phyloP scores from a whole-genome alignment of 2,113 vertebrate genomes.

The Aviceda subcristata region DNA sequence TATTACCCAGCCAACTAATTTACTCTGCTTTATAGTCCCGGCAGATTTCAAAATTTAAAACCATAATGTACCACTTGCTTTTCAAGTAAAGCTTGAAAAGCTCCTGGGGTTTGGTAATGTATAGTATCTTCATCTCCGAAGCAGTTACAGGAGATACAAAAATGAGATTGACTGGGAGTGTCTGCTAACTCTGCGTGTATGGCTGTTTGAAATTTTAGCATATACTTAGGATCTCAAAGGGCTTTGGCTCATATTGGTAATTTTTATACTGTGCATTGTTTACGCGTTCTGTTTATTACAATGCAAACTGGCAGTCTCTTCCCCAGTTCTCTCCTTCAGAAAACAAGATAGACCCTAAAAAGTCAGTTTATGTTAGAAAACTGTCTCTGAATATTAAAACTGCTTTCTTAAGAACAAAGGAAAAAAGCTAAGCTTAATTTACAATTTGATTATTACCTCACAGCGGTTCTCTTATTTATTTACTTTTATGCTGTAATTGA shows the following conservation, averaged over 20 bases:
- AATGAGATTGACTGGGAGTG: not conserved
- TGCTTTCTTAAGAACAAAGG: not conserved
- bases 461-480: not conserved
- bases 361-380: not conserved
- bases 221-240: not conserved
- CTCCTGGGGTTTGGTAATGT: slow-evolving; percentile 11
- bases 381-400: not conserved
- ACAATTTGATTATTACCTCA: slow-evolving; percentile 4
- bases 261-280: not conserved
- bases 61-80: slow-evolving; percentile 23
- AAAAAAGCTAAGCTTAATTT: not conserved
- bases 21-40: not conserved
- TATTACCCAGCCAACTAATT: slow-evolving; percentile 39
- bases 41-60: slow-evolving; percentile 34
- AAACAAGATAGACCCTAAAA: not conserved
- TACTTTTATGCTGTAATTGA: slow-evolving; percentile 16
- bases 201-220: slow-evolving; percentile 1
- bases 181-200: not conserved
- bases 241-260: not conserved
- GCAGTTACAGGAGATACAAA: not conserved
- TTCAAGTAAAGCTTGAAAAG: slow-evolving; percentile 26
- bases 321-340: not conserved
- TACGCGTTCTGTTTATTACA: not conserved
- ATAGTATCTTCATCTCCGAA: not conserved
- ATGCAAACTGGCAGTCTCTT: not conserved